Conservation (phyloP, 35 echinoderm and acorn worm genomes). For the Acanthaster planci region DNA sequence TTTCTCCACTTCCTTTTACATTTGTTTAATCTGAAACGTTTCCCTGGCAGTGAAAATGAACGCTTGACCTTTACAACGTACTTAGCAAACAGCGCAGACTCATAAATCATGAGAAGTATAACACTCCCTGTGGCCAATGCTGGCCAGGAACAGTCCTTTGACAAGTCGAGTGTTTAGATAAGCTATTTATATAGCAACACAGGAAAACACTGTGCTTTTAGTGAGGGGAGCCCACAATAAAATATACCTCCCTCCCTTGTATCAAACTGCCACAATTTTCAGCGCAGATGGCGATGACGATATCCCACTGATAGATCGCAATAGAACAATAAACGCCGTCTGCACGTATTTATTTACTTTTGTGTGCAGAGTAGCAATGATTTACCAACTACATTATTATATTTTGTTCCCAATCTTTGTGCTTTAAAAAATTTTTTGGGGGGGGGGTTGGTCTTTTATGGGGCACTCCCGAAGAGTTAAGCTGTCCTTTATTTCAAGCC, state of each 20-base stretch:
- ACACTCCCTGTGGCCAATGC: neutral
- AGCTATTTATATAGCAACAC: neutral
- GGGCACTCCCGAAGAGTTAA: too few relatives aligned
- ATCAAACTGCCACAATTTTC: conserved; percentile 4
- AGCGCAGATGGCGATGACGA: conserved; percentile 10
- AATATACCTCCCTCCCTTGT: neutral
- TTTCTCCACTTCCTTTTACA: neutral
- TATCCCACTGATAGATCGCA: neutral
- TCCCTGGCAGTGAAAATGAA: neutral
- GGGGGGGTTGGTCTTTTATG: too few relatives aligned
- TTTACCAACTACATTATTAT: conserved; percentile 24
- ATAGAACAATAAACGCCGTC: conserved; percentile 27
- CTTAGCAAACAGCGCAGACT: conserved; percentile 18
- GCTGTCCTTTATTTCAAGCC: too few relatives aligned
- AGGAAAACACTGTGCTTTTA: conserved; percentile 19
- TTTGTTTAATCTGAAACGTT: conserved; percentile 24
- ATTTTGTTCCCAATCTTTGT: conserved; percentile 5
- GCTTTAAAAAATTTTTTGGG: too few relatives aligned
- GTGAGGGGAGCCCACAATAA: neutral
- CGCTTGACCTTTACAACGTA: conserved; percentile 13
- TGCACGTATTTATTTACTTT: conserved; percentile 22
- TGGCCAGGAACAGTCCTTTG: neutral
- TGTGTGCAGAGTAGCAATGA: conserved; percentile 13
- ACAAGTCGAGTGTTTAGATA: conserved; percentile 21
- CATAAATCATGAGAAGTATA: conserved; percentile 9